A percentile compares a stretch with the other conserved stretches of the same genome.
Conservation (phyloP, 1,140 invertebrate genomes). For the Cydia fagiglandana region DNA sequence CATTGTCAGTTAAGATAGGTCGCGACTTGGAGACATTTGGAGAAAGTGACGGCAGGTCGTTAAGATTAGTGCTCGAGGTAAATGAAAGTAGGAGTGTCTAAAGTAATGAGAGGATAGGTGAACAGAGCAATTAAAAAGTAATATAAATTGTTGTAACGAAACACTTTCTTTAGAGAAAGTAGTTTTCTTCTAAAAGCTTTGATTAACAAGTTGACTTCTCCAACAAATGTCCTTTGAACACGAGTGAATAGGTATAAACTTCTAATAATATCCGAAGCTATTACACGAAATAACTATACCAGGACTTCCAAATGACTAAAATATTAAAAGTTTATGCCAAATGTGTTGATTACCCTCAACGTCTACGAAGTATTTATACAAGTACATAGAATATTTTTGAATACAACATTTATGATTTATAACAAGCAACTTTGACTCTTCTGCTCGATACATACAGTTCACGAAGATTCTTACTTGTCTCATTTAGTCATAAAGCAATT, state of each 20-base stretch:
- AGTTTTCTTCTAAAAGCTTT: not conserved
- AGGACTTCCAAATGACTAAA: no score
- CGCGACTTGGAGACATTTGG: slow-evolving; percentile 18
- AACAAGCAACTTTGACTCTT: not conserved
- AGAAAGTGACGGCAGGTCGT: slow-evolving; percentile 26
- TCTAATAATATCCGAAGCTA: no score
- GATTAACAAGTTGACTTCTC: not conserved
- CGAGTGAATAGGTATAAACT: no score
- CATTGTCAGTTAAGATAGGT: slow-evolving; percentile 29
- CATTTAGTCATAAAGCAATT: not conserved
- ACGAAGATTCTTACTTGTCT: not conserved
- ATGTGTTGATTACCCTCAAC: no score
- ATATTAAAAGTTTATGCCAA: no score
- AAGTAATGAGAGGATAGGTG: not conserved
- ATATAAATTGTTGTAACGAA: not conserved
- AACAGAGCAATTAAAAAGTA: slow-evolving; percentile 12
- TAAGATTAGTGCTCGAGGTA: slow-evolving; percentile 26
- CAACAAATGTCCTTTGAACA: not conserved
- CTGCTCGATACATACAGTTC: not conserved
- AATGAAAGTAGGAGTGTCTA: slow-evolving; percentile 32
- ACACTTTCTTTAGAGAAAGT: slow-evolving; percentile 22
- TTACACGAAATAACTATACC: no score
- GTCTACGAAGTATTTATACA: no score
- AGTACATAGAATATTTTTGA: no score
- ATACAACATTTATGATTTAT: not conserved